phyloP scores from a whole-genome alignment of 2,113 vertebrate species.

The Bostrychus sinensis region DNA sequence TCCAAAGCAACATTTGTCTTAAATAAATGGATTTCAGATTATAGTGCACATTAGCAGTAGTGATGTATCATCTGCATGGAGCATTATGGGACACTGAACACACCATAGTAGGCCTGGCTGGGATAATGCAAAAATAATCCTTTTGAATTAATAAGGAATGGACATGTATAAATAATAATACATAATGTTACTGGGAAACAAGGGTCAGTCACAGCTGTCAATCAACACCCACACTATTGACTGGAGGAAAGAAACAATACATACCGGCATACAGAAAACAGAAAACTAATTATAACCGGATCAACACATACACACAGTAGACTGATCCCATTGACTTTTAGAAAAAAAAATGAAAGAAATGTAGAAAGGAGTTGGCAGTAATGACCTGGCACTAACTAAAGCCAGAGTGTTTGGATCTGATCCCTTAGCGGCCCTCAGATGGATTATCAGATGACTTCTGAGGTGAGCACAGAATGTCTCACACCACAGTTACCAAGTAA shows the following conservation, averaged over 20 bases:
- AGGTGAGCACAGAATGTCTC: too few species aligned
- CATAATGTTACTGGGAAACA: neutral
- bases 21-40: too few species aligned
- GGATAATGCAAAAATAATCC: neutral
- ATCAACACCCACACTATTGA: neutral
- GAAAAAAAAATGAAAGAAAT: neutral
- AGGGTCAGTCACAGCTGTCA: neutral
- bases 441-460: too few species aligned
- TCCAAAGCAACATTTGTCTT: too few species aligned
- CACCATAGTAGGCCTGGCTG: neutral
- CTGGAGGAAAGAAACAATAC: neutral
- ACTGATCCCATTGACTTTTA: neutral
- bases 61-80: neutral
- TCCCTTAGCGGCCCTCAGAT: too few species aligned
- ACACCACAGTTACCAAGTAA: too few species aligned
- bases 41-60: too few species aligned
- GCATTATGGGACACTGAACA: too few species aligned
- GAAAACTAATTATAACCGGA: neutral
- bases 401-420: too few species aligned
- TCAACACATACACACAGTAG: neutral
- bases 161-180: neutral
- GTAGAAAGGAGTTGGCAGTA: neutral
- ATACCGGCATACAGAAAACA: neutral
- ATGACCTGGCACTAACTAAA: too few species aligned
- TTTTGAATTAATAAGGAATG: neutral